Base-by-base conservation (phyloP, 1,140 invertebrate genomes). In the Arion vulgaris region DNA sequence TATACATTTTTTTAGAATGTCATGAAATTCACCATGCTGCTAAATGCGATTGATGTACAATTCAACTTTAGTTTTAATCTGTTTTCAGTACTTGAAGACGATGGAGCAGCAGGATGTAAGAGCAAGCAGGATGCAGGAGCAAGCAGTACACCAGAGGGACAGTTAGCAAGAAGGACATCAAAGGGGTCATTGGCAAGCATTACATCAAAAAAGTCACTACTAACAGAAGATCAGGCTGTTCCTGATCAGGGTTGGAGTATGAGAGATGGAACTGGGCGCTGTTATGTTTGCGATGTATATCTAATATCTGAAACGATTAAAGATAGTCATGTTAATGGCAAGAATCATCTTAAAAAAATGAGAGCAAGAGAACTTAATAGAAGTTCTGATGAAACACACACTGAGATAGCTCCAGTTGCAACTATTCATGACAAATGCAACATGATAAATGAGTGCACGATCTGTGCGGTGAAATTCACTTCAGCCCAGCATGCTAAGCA, bases 301-400 rank as follows among this genome's bases (percentile, higher is more conserved):
- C 28, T 75, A 28, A 75, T 45, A 28, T 75, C 73, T 19, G 73
- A 75, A 15, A 23, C 51, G 28, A 4, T 39, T 49, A 53, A n/a
- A 28, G 11, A 26, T 32, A 1, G 15, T 15, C 73, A 75, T 51
- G 13, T 75, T 9, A 11, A 9, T n/a, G 73, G 73, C 73, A 75
- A 34, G 26, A 34, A 45, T 1, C 73, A 75, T 34, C 38, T 34
- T 17, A 75, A 75, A 75, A 51, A 75, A 75, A 45, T 28, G 28
- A 75, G 53, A 34, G 15, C 0, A 0, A 66, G 28, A 66, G 5
- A 1, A 7, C 62, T 5, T 28, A 32, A 66, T 32, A 7, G 2
- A 7, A 66, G 9, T 7, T 66, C n/a, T 32, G 26, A 23, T 23
- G 26, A 57, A 19, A 7, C 17, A 57, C 17, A 26, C 9, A 23